Evolutionary conservation across 2,888 invertebrate species (phyloP).

Genomic region (Mythimna loreyi): DNA sequence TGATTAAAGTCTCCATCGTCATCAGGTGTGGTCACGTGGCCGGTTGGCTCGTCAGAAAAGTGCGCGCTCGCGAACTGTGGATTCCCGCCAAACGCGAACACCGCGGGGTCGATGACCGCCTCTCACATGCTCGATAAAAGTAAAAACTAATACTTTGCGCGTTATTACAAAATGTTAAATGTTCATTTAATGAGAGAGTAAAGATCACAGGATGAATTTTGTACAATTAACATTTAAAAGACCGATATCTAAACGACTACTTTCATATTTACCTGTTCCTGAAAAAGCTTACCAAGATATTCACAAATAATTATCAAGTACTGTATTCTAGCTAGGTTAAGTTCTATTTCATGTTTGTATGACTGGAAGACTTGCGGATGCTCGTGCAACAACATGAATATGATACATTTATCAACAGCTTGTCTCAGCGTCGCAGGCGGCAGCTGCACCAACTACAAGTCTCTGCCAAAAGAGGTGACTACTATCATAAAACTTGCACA

Average conservation of each 20-base stretch:
- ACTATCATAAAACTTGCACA: background rate
- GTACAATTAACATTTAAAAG: background rate
- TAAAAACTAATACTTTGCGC: conserved; percentile 83
- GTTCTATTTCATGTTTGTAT: background rate
- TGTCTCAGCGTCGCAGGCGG: conserved; percentile 9
- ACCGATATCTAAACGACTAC: background rate
- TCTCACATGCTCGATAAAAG: conserved; percentile 84
- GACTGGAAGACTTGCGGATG: background rate
- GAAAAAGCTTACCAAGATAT: background rate
- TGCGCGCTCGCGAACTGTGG: conserved; percentile 71
- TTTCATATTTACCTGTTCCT: background rate
- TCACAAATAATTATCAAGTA: background rate
- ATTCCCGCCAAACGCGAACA: conserved; percentile 75
- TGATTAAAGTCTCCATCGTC: conserved; percentile 58
- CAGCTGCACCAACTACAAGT: conserved; percentile 15
- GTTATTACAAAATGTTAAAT: conserved; percentile 72
- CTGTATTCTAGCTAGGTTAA: background rate
- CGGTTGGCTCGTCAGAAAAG: conserved; percentile 60
- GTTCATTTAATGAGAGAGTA: conserved; percentile 64
- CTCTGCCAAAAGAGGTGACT: background rate
- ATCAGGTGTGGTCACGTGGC: conserved; percentile 57
- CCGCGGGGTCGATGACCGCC: conserved; percentile 72
- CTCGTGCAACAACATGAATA: conserved; percentile 4
- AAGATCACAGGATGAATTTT: conserved; percentile 27
- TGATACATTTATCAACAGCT: conserved; percentile 23